These are phyloP conservation scores for Drosophila picticornis DNA, from an alignment of 2,888 invertebrate species.

Conservation along the genomic window DNA sequence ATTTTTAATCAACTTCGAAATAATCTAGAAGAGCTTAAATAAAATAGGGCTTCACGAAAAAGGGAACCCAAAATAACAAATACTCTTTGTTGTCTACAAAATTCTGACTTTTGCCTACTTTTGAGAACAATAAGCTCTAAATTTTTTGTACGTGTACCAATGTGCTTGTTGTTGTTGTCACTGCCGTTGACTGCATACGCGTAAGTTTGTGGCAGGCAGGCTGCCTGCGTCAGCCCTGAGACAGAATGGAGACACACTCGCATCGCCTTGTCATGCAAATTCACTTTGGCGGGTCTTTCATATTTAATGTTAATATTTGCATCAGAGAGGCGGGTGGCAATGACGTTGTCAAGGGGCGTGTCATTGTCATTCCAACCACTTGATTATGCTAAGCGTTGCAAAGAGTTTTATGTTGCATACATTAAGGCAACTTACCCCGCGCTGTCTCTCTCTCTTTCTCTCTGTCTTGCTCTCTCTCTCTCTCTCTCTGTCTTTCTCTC, in stretches of 20 bases:
- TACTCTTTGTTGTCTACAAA: neutral
- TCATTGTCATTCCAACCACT: constrained; percentile 59
- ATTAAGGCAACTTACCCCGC: constrained; percentile 39
- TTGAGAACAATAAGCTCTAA: neutral
- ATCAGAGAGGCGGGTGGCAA: constrained; percentile 20
- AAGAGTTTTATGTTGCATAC: constrained; percentile 67
- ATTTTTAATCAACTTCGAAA: neutral
- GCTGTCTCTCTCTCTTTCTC: neutral
- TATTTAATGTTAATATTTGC: constrained; percentile 77
- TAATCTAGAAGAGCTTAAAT: neutral
- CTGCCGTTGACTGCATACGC: constrained; percentile 59
- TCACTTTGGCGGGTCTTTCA: constrained; percentile 74
- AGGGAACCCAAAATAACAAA: neutral
- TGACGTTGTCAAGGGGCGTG: constrained; percentile 23
- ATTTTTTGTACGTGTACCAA: neutral
- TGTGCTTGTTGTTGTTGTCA: constrained; percentile 20
- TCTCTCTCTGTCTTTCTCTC: neutral
- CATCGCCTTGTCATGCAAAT: constrained; percentile 78
- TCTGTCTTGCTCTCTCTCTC: neutral
- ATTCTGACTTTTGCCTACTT: too few relatives aligned
- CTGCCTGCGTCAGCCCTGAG: constrained; percentile 68
- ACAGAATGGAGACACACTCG: constrained; percentile 73
- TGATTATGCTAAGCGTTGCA: constrained; percentile 76
- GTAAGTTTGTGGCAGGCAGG: constrained; percentile 66
- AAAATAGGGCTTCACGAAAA: neutral